phyloP scores from a whole-genome alignment of 2,113 vertebrate genomes.

The Oenanthe oenanthe region DNA sequence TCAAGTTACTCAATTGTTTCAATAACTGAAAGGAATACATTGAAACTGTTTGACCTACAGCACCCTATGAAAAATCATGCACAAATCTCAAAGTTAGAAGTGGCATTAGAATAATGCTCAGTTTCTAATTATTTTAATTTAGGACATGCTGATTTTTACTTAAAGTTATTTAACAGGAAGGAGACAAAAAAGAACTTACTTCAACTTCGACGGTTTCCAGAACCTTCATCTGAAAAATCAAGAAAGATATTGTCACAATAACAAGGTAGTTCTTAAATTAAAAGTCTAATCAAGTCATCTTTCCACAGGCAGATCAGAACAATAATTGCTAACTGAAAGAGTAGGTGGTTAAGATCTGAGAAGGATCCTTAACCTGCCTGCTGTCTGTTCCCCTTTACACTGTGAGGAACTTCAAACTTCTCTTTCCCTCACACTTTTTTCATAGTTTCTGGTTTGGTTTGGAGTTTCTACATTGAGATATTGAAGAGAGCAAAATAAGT shows the following conservation, averaged over 20 bases:
- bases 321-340: background rate
- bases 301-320: background rate
- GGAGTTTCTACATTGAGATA: background rate
- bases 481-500: background rate
- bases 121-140: background rate
- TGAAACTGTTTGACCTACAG: background rate
- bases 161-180: background rate
- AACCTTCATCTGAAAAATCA: conserved; percentile 65
- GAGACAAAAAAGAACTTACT: conserved; percentile 55
- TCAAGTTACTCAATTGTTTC: background rate
- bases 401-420: background rate
- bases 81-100: background rate
- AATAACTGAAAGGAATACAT: background rate
- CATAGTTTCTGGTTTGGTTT: background rate
- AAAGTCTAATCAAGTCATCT: background rate
- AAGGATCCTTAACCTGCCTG: background rate
- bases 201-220: conserved; percentile 55
- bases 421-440: background rate
- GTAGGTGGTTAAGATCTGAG: accelerated
- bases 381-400: background rate
- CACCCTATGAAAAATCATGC: background rate
- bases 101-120: background rate
- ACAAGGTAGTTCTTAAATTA: background rate
- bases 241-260: background rate
- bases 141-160: background rate